Evolutionary conservation across 1,140 invertebrate species (phyloP), one percentile per base, ranked within the genome.

Genomic region (Lordiphosa mommai): DNA sequence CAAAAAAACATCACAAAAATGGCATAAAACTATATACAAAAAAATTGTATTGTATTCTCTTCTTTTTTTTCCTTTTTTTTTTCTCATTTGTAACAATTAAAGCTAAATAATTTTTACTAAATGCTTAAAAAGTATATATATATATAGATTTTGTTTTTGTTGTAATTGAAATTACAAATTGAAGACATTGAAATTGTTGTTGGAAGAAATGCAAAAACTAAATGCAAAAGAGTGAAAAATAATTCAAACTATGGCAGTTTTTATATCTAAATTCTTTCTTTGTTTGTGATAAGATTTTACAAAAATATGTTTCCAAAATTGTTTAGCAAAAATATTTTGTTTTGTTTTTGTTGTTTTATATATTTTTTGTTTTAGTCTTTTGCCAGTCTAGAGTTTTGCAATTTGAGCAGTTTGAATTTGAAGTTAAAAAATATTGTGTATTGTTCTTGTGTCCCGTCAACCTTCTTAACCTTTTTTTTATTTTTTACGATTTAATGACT

Each of bases 361-460:
- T 32, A 20, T 14, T 38, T 32, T 56, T 16, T 16, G 2, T 32
- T 51, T 60, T 55, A 82, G 71, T 76, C 61, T 82, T 67, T 72
- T 64, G 72, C 77, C 77, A 82, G 77, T 82, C 77, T 72, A 72
- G 36, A 72, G 51, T 71, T 79, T 80, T 67, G 63, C 33, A 55
- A 46, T 63, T 84, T 74, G 58, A 72, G 58, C 68, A 79, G 73
- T 60, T 72, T 76, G 48, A 70, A 61, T 70, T 70, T 38, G 34
- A 13, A 17, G 29, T 55, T 73, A 50, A 51, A 61, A 57, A 64
- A 70, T 61, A 38, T 63, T 43, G 43, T 48, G 76, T 82, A 84
- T 84, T 84, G 77, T 84, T 84, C 68, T 77, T 84, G 77, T 84
- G 77, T 84, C 77, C 77, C 77, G 72, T 71, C 61, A 84, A 84